These are phyloP conservation scores for Neolamprologus modestus DNA, from an alignment of 2,113 vertebrate species.

Conservation along the genomic window DNA sequence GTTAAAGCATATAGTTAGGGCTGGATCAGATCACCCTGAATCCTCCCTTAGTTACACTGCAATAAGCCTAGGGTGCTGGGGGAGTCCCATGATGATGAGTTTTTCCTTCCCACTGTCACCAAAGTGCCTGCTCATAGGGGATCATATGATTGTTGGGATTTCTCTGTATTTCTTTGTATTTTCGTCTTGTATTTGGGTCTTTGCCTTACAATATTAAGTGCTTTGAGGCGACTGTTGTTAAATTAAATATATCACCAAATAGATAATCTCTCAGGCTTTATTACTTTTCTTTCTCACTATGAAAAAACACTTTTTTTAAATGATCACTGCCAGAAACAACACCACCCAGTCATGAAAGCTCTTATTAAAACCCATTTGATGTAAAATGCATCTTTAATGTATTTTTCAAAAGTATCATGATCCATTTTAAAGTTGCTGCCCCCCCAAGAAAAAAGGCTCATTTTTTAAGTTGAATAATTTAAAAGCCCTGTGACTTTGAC, in stretches of 20 bases:
- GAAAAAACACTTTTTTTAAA: neutral
- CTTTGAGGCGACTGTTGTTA: neutral
- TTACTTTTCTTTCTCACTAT: neutral
- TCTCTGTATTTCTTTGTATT: neutral
- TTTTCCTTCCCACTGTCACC: neutral
- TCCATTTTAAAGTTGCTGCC: neutral
- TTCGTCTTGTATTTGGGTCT: neutral
- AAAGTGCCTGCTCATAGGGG: neutral
- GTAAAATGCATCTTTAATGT: neutral
- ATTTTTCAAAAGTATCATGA: neutral
- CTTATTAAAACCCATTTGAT: neutral
- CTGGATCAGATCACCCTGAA: neutral
- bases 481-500: neutral
- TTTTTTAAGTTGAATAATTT: neutral
- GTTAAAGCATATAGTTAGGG: neutral
- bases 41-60: neutral
- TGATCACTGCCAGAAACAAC: neutral
- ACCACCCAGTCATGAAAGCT: neutral
- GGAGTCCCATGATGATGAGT: neutral
- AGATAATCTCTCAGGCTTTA: neutral
- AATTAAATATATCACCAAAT: neutral
- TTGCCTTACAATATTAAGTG: neutral
- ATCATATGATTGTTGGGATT: neutral
- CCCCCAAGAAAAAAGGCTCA: neutral
- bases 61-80: neutral